These are phyloP conservation scores for Steinernema feltiae DNA, from an alignment of 1,140 invertebrate species.

Conservation along the genomic window DNA sequence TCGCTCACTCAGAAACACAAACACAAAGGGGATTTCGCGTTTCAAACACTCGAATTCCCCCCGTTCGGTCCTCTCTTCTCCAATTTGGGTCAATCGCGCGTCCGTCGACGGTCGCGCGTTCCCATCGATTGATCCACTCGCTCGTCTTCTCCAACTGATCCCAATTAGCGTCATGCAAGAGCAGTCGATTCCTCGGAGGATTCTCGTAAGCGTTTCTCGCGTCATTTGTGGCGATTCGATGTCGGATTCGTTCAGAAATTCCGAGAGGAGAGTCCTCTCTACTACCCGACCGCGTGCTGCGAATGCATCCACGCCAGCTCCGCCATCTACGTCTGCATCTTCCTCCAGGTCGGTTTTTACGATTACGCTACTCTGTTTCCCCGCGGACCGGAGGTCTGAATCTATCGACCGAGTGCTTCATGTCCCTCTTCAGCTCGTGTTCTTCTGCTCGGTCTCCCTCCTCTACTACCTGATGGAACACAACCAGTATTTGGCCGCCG, in stretches of 20 bases:
- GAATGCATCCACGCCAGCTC: slow-evolving; percentile 43
- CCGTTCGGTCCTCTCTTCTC: background rate
- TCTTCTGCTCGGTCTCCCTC: slow-evolving; percentile 36
- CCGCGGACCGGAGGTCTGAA: too few relatives aligned
- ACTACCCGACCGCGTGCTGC: slow-evolving; percentile 47
- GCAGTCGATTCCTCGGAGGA: background rate
- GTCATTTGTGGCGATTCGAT: background rate
- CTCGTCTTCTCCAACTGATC: background rate
- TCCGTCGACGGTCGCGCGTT: background rate
- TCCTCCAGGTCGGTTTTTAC: slow-evolving; percentile 28
- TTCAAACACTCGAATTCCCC: background rate
- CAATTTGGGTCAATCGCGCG: background rate
- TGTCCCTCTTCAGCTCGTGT: slow-evolving; percentile 39
- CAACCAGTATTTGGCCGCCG: slow-evolving; percentile 41
- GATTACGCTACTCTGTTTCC: background rate
- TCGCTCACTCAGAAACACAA: too few relatives aligned
- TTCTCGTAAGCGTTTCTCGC: background rate
- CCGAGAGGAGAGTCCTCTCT: slow-evolving; percentile 11
- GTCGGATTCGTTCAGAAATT: background rate
- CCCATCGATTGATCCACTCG: background rate
- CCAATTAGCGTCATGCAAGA: background rate
- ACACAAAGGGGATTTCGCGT: background rate
- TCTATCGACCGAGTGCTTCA: background rate
- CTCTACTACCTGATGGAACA: slow-evolving; percentile 43
- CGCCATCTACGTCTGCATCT: slow-evolving; percentile 45